phyloP scores from a whole-genome alignment of 1,140 invertebrate genomes.

The Lordiphosa collinella region DNA sequence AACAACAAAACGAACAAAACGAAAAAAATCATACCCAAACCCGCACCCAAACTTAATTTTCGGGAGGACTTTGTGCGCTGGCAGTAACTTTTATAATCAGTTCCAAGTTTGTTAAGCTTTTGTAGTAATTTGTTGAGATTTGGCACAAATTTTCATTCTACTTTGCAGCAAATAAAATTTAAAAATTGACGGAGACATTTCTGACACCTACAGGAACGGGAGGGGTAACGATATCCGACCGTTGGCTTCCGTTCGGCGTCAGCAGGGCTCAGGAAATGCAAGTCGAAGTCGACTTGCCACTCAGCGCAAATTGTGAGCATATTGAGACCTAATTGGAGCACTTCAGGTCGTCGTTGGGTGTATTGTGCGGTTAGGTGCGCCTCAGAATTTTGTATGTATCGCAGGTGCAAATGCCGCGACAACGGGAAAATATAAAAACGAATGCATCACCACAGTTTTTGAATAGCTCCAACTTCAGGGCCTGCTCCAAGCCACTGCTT shows the following conservation, averaged over 20 bases:
- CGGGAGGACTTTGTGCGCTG: constrained; percentile 12
- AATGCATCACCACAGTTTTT: constrained; percentile 43
- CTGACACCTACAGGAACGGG: neutral
- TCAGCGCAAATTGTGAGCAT: constrained; percentile 1
- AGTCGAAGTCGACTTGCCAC: constrained; percentile 1
- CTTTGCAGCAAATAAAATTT: constrained; percentile 27
- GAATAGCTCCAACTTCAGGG: constrained; percentile 19
- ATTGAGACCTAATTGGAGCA: constrained; percentile 8
- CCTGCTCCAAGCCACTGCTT: constrained; percentile 25
- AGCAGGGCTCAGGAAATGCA: constrained; percentile 2
- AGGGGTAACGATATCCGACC: constrained; percentile 4
- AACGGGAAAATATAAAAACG: constrained; percentile 55
- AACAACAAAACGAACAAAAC: constrained; percentile 28
- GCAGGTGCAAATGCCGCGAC: constrained; percentile 53
- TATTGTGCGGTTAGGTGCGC: constrained; percentile 15
- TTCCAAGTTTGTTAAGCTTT: constrained; percentile 69
- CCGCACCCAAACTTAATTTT: constrained; percentile 35
- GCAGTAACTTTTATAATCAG: constrained; percentile 70
- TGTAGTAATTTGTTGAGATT: constrained; percentile 74
- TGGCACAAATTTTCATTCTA: constrained; percentile 54
- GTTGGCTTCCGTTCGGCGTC: neutral
- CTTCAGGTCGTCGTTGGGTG: neutral
- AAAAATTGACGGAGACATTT: neutral
- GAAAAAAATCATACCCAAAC: neutral
- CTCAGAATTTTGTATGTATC: constrained; percentile 49